A percentile compares a stretch with the other conserved stretches of the same genome.
phyloP scores from a whole-genome alignment of 1,140 invertebrate species.

The Polypedilum vanderplanki region DNA sequence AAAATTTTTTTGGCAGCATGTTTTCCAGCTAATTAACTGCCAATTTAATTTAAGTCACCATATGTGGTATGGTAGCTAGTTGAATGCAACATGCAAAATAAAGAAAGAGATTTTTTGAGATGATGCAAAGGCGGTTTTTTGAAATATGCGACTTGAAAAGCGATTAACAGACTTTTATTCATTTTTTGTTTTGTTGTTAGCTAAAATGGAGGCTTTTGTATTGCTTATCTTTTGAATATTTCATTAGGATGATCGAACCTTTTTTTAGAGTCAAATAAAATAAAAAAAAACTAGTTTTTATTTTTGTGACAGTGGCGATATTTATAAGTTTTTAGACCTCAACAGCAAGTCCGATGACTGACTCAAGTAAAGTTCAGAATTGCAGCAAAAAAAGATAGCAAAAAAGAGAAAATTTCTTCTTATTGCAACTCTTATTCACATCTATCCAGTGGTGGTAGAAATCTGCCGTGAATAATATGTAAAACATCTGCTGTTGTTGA shows the following conservation, averaged over 20 bases:
- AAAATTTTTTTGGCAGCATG: constrained; percentile 27
- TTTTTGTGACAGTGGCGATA: too few species aligned
- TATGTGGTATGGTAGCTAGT: constrained; percentile 9
- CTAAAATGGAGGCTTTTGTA: not conserved
- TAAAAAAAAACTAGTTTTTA: too few species aligned
- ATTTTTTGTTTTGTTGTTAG: not conserved
- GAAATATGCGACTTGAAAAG: constrained; percentile 1
- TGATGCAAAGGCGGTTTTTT: constrained; percentile 7
- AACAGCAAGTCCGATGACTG: too few species aligned
- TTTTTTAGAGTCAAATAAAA: not conserved
- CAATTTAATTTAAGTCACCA: constrained; percentile 28
- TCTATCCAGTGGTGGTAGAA: constrained; percentile 4
- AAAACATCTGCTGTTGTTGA: constrained; percentile 26
- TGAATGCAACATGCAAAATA: constrained; percentile 4
- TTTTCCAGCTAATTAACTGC: constrained; percentile 26
- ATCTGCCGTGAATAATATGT: constrained; percentile 22
- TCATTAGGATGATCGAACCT: constrained; percentile 9
- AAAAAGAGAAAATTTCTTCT: too few species aligned
- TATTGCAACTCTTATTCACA: too few species aligned
- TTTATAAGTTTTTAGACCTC: too few species aligned
- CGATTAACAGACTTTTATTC: constrained; percentile 7
- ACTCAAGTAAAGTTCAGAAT: too few species aligned
- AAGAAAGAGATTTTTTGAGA: not conserved
- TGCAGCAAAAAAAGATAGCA: too few species aligned
- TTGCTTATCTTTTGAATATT: not conserved